Percentiles rank a stretch among this genome's conserved stretches.
These are phyloP conservation scores for Nephrotoma guestfalica DNA, from an alignment of 2,888 invertebrate genomes.

Conservation along the genomic window DNA sequence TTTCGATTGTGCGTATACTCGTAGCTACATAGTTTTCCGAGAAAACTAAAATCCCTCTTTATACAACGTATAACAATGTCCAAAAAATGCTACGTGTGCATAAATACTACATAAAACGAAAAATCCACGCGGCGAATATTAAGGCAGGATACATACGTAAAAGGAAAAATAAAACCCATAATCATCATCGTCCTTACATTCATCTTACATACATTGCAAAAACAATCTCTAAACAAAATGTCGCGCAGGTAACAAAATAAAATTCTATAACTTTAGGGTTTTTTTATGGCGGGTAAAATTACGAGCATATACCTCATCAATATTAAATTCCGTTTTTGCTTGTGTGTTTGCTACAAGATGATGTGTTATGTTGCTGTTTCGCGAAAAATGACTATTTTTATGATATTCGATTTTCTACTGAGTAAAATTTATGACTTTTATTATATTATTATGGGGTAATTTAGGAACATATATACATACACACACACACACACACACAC, in stretches of 20 bases:
- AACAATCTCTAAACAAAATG: neutral
- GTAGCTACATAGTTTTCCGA: neutral
- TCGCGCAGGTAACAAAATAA: neutral
- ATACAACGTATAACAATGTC: neutral
- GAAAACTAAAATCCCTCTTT: neutral
- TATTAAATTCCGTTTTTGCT: neutral
- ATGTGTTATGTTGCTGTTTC: neutral
- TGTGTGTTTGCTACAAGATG: neutral
- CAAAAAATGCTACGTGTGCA: neutral
- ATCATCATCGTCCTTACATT: neutral
- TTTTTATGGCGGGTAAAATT: neutral
- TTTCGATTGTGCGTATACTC: neutral
- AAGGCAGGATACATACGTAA: neutral
- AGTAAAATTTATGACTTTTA: neutral
- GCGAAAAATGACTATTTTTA: neutral
- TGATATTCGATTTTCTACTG: neutral
- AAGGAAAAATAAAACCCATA: neutral
- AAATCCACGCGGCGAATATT: neutral
- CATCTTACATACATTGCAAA: neutral
- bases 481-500: neutral
- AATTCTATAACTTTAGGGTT: neutral
- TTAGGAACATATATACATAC: neutral
- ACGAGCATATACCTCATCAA: neutral
- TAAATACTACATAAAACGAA: neutral
- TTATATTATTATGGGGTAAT: neutral